These are phyloP conservation scores for Cotesia typhae DNA, from an alignment of 1,140 invertebrate species.

Conservation along the genomic window DNA sequence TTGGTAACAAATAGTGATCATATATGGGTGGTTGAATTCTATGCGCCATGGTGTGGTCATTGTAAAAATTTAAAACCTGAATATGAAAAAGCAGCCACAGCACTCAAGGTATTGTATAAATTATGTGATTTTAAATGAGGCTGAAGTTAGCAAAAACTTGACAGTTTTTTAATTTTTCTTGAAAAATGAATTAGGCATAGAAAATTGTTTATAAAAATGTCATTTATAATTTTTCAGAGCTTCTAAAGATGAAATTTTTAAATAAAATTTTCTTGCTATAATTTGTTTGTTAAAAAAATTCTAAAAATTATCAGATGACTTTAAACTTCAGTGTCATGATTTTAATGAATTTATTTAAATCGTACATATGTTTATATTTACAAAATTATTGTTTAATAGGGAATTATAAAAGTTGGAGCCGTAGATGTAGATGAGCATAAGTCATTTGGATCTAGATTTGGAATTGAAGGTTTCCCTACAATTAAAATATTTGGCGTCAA, in stretches of 20 bases:
- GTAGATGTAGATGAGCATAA: conserved; percentile 92
- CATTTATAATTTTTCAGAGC: too few relatives aligned
- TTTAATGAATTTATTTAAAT: conserved; percentile 14
- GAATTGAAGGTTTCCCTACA: conserved; percentile 92
- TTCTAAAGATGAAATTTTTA: too few relatives aligned
- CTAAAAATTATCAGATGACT: too few relatives aligned
- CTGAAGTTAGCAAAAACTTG: too few relatives aligned
- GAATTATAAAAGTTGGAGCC: conserved; percentile 92
- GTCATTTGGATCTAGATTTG: conserved; percentile 81
- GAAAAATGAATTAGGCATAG: too few relatives aligned
- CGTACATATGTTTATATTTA: background rate
- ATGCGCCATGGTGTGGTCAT: conserved; percentile 92
- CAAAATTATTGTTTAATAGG: conserved; percentile 65
- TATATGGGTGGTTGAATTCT: conserved; percentile 95
- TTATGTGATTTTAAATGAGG: background rate
- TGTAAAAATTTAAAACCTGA: conserved; percentile 85
- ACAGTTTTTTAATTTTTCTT: too few relatives aligned
- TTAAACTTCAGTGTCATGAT: too few relatives aligned
- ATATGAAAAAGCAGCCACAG: conserved; percentile 88
- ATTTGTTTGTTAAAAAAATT: too few relatives aligned
- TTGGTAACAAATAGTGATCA: conserved; percentile 85
- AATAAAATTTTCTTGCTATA: too few relatives aligned
- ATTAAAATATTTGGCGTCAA: conserved; percentile 93
- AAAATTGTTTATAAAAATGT: too few relatives aligned
- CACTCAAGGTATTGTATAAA: conserved; percentile 75